Percentiles rank a stretch among this genome's conserved stretches.
phyloP scores from a whole-genome alignment of 2,797 vertebrate species.

The Anguilla marmorata region DNA sequence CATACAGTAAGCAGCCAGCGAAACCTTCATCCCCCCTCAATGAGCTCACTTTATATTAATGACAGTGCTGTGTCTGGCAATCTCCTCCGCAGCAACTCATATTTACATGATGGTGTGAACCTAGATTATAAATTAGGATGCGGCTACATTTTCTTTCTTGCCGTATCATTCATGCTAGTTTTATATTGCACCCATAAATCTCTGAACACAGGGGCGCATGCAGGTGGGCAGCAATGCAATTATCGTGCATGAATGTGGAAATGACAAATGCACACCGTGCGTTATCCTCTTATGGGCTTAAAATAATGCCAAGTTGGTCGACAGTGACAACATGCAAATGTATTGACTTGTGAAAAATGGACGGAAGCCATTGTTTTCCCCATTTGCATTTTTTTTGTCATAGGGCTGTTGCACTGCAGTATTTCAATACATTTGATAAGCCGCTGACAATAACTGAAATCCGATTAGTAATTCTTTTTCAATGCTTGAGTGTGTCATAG shows the following conservation, averaged over 20 bases:
- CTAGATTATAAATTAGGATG: conserved; percentile 18
- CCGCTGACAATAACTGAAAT: neutral
- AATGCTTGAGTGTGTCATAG: neutral
- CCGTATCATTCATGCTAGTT: neutral
- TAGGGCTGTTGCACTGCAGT: neutral
- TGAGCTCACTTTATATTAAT: neutral
- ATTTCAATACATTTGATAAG: neutral
- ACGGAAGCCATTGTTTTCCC: neutral
- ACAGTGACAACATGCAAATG: neutral
- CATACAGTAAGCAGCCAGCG: neutral
- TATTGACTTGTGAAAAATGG: neutral
- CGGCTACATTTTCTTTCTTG: neutral
- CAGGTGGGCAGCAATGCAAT: neutral
- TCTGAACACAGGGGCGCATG: neutral
- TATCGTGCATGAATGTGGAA: neutral
- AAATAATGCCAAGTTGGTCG: neutral
- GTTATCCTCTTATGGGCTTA: neutral
- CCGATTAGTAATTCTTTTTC: neutral
- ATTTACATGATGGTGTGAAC: neutral
- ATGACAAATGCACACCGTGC: neutral
- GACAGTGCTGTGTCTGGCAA: neutral
- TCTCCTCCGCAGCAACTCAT: neutral
- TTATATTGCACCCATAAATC: neutral
- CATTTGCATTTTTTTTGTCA: neutral
- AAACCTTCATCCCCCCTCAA: neutral